Base-by-base conservation (phyloP, 2,113 vertebrate genomes). In the Atractosteus spatula region DNA sequence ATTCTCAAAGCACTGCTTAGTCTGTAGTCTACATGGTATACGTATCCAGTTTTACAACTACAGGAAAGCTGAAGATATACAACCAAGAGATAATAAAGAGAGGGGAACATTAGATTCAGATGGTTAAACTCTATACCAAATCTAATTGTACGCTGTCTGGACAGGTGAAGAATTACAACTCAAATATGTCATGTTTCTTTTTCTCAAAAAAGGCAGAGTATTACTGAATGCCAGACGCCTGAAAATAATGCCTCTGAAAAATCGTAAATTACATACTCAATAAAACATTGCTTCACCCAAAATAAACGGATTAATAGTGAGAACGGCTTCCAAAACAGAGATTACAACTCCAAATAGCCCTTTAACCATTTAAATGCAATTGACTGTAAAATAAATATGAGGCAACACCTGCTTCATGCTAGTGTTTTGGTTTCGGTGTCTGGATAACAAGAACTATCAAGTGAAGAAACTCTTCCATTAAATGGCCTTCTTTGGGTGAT, bases 141-240 rank as follows among this genome's bases (percentile, higher is more conserved):
- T 8, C 41, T 45, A 11, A 29, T 59, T 43, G 2, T 55, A 55
- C 29, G 41, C 57, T 73, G 16, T 47, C 64, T 17, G 55, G 56
- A 67, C 55, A n/a, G 55, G 68, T 56, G 68, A 56, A 56, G 68
- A 69, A 5, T 41, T 57, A 57, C 55, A 43, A 41, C 68, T n/a
- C 10, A 69, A 69, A 56, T 56, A 55, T 69, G 7, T 57, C 66
- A 68, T 54, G 47, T 51, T 51, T 51, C 2, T 5, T 51, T 51
- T 29, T 29, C 2, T 29, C 29, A 29, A 29, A 29, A 29, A 29
- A 29, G 29, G 29, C 29, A 10, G 47, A 10, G 10, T 51, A 10
- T 7, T 10, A 51, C 47, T 51, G 47, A 51, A 51, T 51, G 56
- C 56, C 56, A 59, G 11, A 7, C 12, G 11, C 12, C 8, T 14